Evolutionary conservation across 1,140 invertebrate genomes (phyloP), one percentile per base, ranked within the genome.

Genomic region (Monochamus saltuarius): DNA sequence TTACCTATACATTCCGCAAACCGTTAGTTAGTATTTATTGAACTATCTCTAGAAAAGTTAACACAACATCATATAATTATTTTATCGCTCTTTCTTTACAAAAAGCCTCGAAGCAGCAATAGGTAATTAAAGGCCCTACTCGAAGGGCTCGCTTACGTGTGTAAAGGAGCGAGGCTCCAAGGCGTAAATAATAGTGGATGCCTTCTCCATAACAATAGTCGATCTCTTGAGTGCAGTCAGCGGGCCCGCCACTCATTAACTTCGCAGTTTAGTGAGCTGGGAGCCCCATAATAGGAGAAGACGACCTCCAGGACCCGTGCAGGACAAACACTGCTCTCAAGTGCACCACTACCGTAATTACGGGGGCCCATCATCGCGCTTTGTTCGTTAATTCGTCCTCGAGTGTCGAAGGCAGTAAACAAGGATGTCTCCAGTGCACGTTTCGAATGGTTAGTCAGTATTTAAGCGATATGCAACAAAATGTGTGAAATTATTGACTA

Each of bases 81-180:
- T 6, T 29, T 29, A 29, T 29, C 22, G 22, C 22, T 2, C 22
- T 29, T 29, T 2, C 22, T 29, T 29, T 29, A 29, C 6, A 29
- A 29, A 29, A 3, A 29, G 22, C 22, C 22, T 29, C 2, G 22
- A 29, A 6, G 22, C 22, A 29, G 22, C 39, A 13, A 42, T 42
- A 42, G 39, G n/a, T 42, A 42, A 42, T 42, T 42, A 42, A 42
- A 42, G 39, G 16, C n/a, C n/a, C 39, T 16, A 42, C n/a, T 42
- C 39, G 16, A 42, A 13, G 39, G 16, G 39, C 39, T 16, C 39
- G 39, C 16, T 42, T 42, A 42, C 39, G 39, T 42, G 39, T 42
- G 39, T 16, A 42, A 42, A 42, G 39, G 39, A 42, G 16, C 39
- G 39, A 42, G 39, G n/a, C 2, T 2, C 4, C 2, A n/a, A 7